Percentiles rank a stretch among this genome's conserved stretches.
Conservation (phyloP, 2,797 vertebrate genomes). For the Xenentodon cancila region DNA sequence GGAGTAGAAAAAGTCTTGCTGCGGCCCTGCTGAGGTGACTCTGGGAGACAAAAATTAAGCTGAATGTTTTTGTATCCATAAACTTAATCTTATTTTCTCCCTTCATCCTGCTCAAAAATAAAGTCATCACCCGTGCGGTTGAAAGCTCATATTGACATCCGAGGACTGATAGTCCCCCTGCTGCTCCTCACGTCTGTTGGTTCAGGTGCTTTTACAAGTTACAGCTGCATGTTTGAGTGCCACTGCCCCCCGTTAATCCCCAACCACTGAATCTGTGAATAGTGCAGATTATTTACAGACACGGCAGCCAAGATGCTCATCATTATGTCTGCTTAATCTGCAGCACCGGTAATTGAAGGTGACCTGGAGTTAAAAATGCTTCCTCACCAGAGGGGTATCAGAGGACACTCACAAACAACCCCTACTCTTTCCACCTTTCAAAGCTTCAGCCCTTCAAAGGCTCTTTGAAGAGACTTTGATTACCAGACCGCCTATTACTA, state of each 20-base stretch:
- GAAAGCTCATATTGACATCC: no score
- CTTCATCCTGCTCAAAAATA: no score
- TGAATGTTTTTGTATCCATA: no score
- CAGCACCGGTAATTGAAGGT: not conserved
- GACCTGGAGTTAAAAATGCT: constrained; percentile 7
- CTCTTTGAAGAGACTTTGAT: constrained; percentile 59
- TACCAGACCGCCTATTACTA: constrained; percentile 38
- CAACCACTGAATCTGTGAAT: constrained; percentile 17
- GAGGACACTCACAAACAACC: constrained; percentile 12
- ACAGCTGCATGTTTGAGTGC: not conserved
- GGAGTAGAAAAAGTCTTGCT: not conserved
- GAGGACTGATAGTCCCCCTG: no score
- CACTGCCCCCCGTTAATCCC: constrained; percentile 6
- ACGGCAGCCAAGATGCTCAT: constrained; percentile 6
- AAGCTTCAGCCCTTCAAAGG: constrained; percentile 59
- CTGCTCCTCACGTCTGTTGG: no score
- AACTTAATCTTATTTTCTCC: no score
- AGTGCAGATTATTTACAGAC: constrained; percentile 15
- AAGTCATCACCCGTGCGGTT: no score
- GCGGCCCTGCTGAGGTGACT: no score
- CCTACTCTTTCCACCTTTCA: constrained; percentile 46
- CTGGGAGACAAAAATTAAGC: no score
- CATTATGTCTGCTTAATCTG: constrained; percentile 22
- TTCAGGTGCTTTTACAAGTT: no score
- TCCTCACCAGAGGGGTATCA: constrained; percentile 33